Base-by-base conservation (phyloP, 2,797 vertebrate genomes). In the Xiphophorus birchmanni region DNA sequence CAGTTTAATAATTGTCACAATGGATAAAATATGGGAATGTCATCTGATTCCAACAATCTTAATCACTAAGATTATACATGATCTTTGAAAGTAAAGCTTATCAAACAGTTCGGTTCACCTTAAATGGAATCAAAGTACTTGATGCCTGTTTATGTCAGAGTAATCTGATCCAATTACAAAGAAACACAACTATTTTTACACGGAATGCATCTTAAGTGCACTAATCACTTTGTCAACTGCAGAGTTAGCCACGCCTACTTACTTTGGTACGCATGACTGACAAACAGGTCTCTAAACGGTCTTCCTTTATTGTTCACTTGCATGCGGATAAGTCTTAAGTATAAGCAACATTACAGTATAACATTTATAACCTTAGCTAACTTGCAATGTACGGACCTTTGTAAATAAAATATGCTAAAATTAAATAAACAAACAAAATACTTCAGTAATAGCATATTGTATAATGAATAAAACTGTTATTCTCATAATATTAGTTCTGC, bases 41-140 rank as follows among this genome's bases (percentile, higher is more conserved):
- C 23, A n/a, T 58, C 26, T 58, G 56, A 58, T n/a, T 58, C 10
- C 12, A 58, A 58, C 56, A 58, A 76, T 42, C 3, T 15, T 73
- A 21, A 29, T 52, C 65, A 80, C 45, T 77, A 23, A 12, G 50
- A 74, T 11, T 15, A 65, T 81, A n/a, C n/a, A 26, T 54, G 56
- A 77, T 8, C 29, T 60, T 2, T 35, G 26, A 58, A 63, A 63
- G 29, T 63, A 32, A 17, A 63, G 26, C 54, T 21, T 11, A 4
- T 58, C 54, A 58, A n/a, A n/a, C 10, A 58, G 26, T 29, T 58
- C 4, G 0, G 54, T 58, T n/a, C 26, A 58, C 12, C n/a, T 58
- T n/a, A 13, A 29, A 58, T 58, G 18, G 48, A 50, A 54, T 54
- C 21, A 54, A 54, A 8, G 0, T 23, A 26, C 7, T 9, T 23